Evolutionary conservation across 2,113 vertebrate genomes (phyloP), one percentile per base, ranked within the genome.

Genomic region (Crocuta crocuta): DNA sequence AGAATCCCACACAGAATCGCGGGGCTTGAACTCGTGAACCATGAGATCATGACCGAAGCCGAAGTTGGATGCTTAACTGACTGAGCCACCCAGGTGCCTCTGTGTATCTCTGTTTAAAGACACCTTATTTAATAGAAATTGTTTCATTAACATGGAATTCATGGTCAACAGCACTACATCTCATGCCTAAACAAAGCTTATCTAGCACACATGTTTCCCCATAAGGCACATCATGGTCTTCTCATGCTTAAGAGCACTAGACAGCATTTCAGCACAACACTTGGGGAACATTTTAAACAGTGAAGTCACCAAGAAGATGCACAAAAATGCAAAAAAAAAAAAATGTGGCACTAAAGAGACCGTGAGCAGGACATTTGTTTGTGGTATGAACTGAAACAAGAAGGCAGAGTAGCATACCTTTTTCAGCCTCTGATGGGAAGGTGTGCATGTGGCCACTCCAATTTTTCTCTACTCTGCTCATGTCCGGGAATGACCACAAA

Each of bases 401-500:
- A 91, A 74, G 58, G n/a, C 50, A 21, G 13, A 31, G 19, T 10
- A 19, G 7, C 7, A 4, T 1, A 0, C 33, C 39, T 58, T 8
- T 28, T 61, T 7, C 8, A 19, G 5, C 15, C 66, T 73, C n/a
- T n/a, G 16, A 48, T n/a, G 48, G 43, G 35, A 79, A 10, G 0
- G 0, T n/a, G 24, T 31, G 5, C 39, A 3, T 11, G 50, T n/a
- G 9, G n/a, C 50, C 21, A 13, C 58, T 31, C 10, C 1, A 12
- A 1, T 24, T 58, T 53, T 71, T 10, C 7, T 24, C 39, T 13
- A 31, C 16, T 31, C 83, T 15, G 8, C 45, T 74, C 13, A 1
- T 15, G 16, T 31, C 28, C n/a, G 3, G 19, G 12, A 74, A 31
- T 55, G 39, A 84, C 48, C 24, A 28, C 48, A 50, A 68, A 84